These are phyloP conservation scores for Zoroaster sp. DNA, from an alignment of 53 echinoderm and acorn worm species.

Conservation along the genomic window DNA sequence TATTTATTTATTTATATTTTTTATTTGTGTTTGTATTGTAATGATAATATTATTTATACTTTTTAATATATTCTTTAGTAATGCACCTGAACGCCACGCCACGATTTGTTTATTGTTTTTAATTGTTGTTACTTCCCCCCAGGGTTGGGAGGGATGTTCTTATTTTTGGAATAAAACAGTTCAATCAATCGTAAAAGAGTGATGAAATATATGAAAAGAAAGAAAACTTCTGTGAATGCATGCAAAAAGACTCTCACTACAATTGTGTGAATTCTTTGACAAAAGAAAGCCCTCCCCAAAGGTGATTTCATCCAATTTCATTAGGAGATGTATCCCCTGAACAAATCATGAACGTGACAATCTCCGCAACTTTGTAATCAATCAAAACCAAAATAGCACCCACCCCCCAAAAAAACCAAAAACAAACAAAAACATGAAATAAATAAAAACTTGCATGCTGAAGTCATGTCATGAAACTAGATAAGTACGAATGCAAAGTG, in stretches of 20 bases:
- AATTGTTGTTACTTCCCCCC: too few relatives aligned
- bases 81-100: too few relatives aligned
- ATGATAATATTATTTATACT: too few relatives aligned
- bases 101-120: too few relatives aligned
- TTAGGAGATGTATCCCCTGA: conserved; percentile 25
- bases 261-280: background rate
- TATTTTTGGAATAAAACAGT: too few relatives aligned
- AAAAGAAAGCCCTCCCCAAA: background rate
- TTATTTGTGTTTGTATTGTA: too few relatives aligned
- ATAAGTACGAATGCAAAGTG: background rate
- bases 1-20: too few relatives aligned
- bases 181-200: background rate
- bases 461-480: conserved; percentile 14
- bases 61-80: too few relatives aligned
- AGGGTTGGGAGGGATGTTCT: too few relatives aligned
- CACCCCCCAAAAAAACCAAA: background rate
- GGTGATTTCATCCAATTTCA: conserved; percentile 42
- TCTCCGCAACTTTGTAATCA: conserved; percentile 43
- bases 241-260: background rate
- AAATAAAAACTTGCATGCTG: background rate
- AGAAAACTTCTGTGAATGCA: background rate
- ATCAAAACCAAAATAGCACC: conserved; percentile 18
- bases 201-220: background rate
- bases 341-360: conserved; percentile 26
- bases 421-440: background rate